Evolutionary conservation across 2,113 vertebrate species (phyloP).

Genomic region (Myotis brandtii): DNA sequence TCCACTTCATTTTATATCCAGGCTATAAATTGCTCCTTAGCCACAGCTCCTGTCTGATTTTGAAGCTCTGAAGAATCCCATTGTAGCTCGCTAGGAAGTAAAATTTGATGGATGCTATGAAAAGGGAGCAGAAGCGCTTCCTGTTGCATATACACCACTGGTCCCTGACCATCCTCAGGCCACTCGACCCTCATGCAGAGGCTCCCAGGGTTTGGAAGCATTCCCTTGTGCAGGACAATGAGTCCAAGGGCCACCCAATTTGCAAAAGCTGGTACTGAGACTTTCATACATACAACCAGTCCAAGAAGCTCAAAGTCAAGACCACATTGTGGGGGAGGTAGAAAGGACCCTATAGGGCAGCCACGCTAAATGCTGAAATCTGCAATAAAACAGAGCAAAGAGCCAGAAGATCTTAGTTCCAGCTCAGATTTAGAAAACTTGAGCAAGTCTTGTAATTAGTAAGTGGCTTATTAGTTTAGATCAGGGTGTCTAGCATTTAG

Average conservation of each 20-base stretch:
- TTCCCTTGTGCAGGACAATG: background rate
- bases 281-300: background rate
- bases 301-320: conserved; percentile 45
- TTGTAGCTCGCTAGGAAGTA: conserved; percentile 34
- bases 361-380: background rate
- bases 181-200: background rate
- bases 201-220: background rate
- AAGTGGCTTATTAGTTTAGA: conserved; percentile 10
- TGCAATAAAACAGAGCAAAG: conserved; percentile 6
- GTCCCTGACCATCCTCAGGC: conserved; percentile 3
- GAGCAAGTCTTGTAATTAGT: conserved; percentile 2
- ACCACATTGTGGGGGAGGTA: background rate
- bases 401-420: conserved; percentile 18
- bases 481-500: background rate
- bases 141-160: background rate
- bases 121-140: background rate
- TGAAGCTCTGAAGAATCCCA: conserved; percentile 51
- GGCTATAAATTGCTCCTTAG: conserved; percentile 33
- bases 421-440: background rate
- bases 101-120: conserved; percentile 41
- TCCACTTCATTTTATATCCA: conserved; percentile 50
- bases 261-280: background rate
- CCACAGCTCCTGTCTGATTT: conserved; percentile 21
- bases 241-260: background rate
- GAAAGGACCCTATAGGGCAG: background rate